Conservation (phyloP, 2,888 invertebrate species). For the Chorisops tibialis region DNA sequence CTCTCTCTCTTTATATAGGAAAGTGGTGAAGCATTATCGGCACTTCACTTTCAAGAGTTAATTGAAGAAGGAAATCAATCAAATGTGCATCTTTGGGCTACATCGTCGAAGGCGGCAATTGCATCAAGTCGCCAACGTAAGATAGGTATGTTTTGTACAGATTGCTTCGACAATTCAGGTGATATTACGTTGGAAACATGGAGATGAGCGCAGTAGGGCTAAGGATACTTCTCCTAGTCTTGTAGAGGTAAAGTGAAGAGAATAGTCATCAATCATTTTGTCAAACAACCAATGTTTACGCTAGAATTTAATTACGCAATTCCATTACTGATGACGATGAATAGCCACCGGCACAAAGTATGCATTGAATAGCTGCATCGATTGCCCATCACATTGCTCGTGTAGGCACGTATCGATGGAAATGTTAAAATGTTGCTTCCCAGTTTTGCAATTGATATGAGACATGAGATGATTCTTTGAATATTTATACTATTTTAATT, state of each 20-base stretch:
- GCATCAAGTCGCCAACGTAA: background rate
- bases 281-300: constrained; percentile 29
- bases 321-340: constrained; percentile 1
- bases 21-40: too few relatives aligned
- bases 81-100: constrained; percentile 10
- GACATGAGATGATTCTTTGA: background rate
- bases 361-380: too few relatives aligned
- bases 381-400: too few relatives aligned
- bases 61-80: constrained; percentile 22
- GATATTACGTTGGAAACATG: constrained; percentile 3
- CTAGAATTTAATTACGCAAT: constrained; percentile 29
- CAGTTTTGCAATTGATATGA: background rate
- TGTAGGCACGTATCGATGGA: background rate
- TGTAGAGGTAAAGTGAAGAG: background rate
- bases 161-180: background rate
- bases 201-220: background rate
- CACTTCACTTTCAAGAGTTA: background rate
- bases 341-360: background rate
- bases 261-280: constrained; percentile 29
- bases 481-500: background rate
- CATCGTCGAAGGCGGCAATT: constrained; percentile 16
- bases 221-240: background rate
- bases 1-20: too few relatives aligned
- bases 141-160: background rate
- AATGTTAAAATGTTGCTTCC: background rate